Conservation (phyloP, 2,888 invertebrate genomes). For the Eupithecia inturbata region DNA sequence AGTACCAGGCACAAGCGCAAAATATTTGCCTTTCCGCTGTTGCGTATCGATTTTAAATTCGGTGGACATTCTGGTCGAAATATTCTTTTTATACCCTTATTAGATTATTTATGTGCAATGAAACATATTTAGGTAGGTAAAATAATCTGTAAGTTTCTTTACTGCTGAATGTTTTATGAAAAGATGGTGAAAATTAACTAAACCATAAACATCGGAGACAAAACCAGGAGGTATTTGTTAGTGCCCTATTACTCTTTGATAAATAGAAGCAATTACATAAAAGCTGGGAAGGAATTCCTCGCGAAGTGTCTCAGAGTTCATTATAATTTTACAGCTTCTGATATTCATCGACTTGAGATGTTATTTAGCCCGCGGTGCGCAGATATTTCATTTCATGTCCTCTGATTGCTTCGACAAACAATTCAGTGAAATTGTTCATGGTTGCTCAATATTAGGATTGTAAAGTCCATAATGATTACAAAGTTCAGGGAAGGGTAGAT, state of each 20-base stretch:
- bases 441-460: constrained; percentile 38
- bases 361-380: constrained; percentile 30
- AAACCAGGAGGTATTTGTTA: constrained; percentile 26
- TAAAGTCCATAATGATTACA: constrained; percentile 24
- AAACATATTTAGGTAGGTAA: not conserved
- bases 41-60: not conserved
- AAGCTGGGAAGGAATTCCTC: constrained; percentile 27
- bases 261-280: constrained; percentile 35
- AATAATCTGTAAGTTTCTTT: not conserved
- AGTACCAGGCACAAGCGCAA: constrained; percentile 12
- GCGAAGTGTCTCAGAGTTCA: constrained; percentile 34
- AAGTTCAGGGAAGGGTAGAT: constrained; percentile 16
- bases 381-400: constrained; percentile 47
- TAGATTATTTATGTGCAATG: not conserved
- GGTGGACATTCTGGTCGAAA: not conserved
- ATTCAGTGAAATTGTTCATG: constrained; percentile 38
- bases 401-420: constrained; percentile 54
- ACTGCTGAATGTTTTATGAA: not conserved
- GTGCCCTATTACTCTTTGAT: constrained; percentile 33
- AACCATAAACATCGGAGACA: not conserved
- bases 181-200: not conserved
- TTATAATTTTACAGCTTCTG: constrained; percentile 32
- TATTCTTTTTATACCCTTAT: not conserved
- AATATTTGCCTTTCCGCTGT: constrained; percentile 13
- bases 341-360: constrained; percentile 28